Evolutionary conservation across 2,113 vertebrate species (phyloP), one percentile per base, ranked within the genome.

Genomic region (Pycnonotus jocosus): DNA sequence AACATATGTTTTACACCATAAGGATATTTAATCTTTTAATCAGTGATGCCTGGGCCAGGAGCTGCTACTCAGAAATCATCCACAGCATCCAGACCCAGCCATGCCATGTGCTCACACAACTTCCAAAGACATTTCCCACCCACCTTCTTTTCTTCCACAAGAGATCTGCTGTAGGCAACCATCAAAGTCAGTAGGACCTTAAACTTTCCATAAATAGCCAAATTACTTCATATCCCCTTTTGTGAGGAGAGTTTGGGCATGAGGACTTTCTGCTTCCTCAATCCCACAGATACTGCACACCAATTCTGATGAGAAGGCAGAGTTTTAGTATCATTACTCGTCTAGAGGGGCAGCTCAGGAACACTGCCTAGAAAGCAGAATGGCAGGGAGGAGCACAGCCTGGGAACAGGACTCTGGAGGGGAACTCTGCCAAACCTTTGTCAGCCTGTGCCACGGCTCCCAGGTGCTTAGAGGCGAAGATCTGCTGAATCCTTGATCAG

Each of bases 1-100:
- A 62, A 45, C 1, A 66, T 35, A 50, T 8, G 10, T 38, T 73
- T 83, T 83, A 47, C 13, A 68, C 3, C 0, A 0, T n/a, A 35
- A 77, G 25, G 45, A 30, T 45, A 78, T 70, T 77, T 77, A 15
- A 70, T 50, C 33, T 60, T 86, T 28, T 70, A 28, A 54, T 33
- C 45, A 69, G 19, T 2, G 2, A 64, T 0, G 0, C 53, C 18
- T 38, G 65, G 28, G 45, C 20, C n/a, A 70, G 58, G 25, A 92
- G 31, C 58, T 83, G 82, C 53, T 31, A 47, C 54, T 57, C 31
- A 31, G 44, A 61, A 69, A 24, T 14, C n/a, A 53, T 4, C 53
- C 17, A 28, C 18, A 54, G 33, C 76, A 77, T 5, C 54, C 54
- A 73, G 71, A 37, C 33, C 40, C 42, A 56, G 24, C 22, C 37